Conservation (phyloP, 1,140 invertebrate species). For the Drosophila dunni region DNA sequence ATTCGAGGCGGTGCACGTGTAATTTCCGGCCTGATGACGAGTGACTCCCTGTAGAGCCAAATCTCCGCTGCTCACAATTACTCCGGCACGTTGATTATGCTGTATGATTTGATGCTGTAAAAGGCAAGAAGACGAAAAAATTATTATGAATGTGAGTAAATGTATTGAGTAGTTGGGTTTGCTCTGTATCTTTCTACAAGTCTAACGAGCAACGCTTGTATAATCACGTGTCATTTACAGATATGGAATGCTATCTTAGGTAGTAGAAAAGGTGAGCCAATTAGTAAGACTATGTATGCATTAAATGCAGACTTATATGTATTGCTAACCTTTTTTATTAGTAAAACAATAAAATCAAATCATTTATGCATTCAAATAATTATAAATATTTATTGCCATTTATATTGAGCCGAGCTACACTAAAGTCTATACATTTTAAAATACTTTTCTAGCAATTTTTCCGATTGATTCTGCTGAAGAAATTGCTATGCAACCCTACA, state of each 20-base stretch:
- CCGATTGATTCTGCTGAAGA: background rate
- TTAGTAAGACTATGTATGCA: constrained; percentile 26
- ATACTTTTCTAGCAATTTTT: constrained; percentile 3
- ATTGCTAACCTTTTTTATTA: background rate
- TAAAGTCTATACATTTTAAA: constrained; percentile 9
- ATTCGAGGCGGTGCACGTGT: constrained; percentile 94
- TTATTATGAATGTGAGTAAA: constrained; percentile 24
- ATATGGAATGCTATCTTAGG: background rate
- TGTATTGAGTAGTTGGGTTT: background rate
- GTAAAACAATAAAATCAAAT: background rate
- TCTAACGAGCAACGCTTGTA: constrained; percentile 39
- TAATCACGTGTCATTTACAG: constrained; percentile 6
- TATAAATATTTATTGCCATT: background rate
- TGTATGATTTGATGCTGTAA: constrained; percentile 91
- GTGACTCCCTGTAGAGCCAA: constrained; percentile 92
- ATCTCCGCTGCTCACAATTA: constrained; percentile 93
- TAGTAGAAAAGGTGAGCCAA: constrained; percentile 25
- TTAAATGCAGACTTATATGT: background rate
- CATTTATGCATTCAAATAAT: background rate
- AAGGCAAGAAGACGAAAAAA: constrained; percentile 40
- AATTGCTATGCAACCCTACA: constrained; percentile 24
- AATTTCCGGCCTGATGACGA: constrained; percentile 92
- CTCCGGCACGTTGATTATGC: constrained; percentile 91
- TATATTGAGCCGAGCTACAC: background rate
- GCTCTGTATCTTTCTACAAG: background rate